Evolutionary conservation across 1,140 invertebrate genomes (phyloP).

Genomic region (Drosophila melanica): DNA sequence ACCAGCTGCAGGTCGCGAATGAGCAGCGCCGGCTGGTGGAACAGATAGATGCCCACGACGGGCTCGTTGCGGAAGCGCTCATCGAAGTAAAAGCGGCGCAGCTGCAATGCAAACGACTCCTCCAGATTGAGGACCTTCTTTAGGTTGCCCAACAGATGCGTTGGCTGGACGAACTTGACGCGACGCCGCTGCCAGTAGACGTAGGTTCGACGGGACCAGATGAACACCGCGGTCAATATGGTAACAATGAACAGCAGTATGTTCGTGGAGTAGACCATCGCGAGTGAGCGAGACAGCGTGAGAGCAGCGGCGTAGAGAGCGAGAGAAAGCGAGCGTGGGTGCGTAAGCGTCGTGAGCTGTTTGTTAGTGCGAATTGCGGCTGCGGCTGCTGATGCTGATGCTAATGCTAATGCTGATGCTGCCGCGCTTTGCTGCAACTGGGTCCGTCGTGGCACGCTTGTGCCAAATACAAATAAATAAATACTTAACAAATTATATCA

Average conservation of each 20-base stretch:
- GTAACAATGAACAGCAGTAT: slow-evolving; percentile 75
- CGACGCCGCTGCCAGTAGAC: slow-evolving; percentile 80
- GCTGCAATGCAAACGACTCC: slow-evolving; percentile 71
- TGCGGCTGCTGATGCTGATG: not conserved
- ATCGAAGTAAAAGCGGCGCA: slow-evolving; percentile 76
- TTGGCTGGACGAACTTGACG: slow-evolving; percentile 78
- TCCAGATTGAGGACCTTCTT: slow-evolving; percentile 71
- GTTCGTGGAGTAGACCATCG: slow-evolving; percentile 73
- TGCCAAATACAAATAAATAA: slow-evolving; percentile 53
- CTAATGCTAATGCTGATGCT: not conserved
- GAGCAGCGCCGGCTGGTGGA: slow-evolving; percentile 84
- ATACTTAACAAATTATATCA: slow-evolving; percentile 75
- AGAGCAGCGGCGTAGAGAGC: not conserved
- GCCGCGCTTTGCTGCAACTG: slow-evolving; percentile 3
- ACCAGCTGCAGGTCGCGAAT: slow-evolving; percentile 85
- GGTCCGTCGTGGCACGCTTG: slow-evolving; percentile 45
- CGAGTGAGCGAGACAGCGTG: slow-evolving; percentile 51
- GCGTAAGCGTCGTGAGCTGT: not conserved
- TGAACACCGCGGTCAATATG: slow-evolving; percentile 73
- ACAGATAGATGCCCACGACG: slow-evolving; percentile 84
- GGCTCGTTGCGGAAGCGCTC: slow-evolving; percentile 71
- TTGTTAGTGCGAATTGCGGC: not conserved
- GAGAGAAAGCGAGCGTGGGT: not conserved
- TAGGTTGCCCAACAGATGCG: slow-evolving; percentile 72
- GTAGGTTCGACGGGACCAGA: slow-evolving; percentile 81